phyloP scores from a whole-genome alignment of 1,140 invertebrate genomes.

The Vanessa tameamea region DNA sequence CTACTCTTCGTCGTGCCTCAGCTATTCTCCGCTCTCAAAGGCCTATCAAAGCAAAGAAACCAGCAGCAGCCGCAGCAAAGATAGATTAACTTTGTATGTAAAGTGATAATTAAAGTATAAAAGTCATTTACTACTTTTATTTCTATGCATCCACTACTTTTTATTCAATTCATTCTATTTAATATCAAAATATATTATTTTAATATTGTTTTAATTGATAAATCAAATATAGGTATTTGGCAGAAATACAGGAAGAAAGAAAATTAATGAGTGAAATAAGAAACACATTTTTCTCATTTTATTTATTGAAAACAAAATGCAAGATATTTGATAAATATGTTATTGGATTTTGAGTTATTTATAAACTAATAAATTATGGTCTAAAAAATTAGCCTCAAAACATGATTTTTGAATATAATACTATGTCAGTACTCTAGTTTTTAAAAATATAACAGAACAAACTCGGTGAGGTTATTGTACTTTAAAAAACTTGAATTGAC shows the following conservation, averaged over 20 bases:
- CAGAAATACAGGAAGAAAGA: not conserved
- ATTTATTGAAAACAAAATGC: slow-evolving; percentile 26
- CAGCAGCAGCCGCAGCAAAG: slow-evolving; percentile 84
- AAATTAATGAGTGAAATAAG: not conserved
- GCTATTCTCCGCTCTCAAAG: slow-evolving; percentile 95
- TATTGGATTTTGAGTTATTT: not conserved
- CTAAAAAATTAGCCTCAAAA: slow-evolving; percentile 25
- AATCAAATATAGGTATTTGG: too few relatives aligned
- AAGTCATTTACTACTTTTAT: slow-evolving; percentile 30
- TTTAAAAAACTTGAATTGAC: too few relatives aligned
- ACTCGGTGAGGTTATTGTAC: too few relatives aligned
- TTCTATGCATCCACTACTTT: not conserved
- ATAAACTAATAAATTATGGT: slow-evolving; percentile 5
- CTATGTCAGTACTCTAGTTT: too few relatives aligned
- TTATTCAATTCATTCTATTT: not conserved
- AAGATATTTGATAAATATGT: slow-evolving; percentile 15
- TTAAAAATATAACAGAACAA: too few relatives aligned
- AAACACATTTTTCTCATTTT: slow-evolving; percentile 6
- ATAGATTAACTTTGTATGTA: slow-evolving; percentile 84
- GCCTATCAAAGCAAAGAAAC: slow-evolving; percentile 88
- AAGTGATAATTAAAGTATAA: slow-evolving; percentile 65
- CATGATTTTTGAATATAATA: slow-evolving; percentile 13
- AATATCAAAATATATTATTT: too few relatives aligned
- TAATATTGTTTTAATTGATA: not conserved
- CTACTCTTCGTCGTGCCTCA: slow-evolving; percentile 92